Percentiles rank a stretch among this genome's conserved stretches.
These are phyloP conservation scores for Hippocampus zosterae DNA, from an alignment of 2,113 vertebrate species.

Conservation along the genomic window DNA sequence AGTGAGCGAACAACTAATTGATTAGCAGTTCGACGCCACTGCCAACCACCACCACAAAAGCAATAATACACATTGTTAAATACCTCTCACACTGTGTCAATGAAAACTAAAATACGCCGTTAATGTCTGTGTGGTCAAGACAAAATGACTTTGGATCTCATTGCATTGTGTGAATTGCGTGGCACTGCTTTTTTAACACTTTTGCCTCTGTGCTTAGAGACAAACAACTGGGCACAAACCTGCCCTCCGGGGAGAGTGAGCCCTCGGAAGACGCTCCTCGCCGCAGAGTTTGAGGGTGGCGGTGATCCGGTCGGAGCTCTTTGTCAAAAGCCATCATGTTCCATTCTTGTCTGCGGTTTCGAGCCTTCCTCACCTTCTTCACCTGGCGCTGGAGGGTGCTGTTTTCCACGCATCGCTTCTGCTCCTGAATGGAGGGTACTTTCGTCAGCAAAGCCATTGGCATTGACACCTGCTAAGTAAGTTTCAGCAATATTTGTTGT, in stretches of 20 bases:
- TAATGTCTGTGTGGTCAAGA: no score
- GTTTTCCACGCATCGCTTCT: slow-evolving; percentile 85
- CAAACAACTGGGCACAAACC: slow-evolving; percentile 70
- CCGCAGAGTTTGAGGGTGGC: slow-evolving; percentile 80
- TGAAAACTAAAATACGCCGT: no score
- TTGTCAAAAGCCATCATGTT: slow-evolving; percentile 96
- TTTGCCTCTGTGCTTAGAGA: neutral
- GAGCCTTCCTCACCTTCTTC: slow-evolving; percentile 94
- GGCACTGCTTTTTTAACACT: neutral
- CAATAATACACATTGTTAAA: no score
- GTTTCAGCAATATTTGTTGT: no score
- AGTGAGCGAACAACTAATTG: neutral
- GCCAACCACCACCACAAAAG: neutral
- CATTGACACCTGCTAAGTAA: neutral
- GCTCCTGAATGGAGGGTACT: slow-evolving; percentile 74
- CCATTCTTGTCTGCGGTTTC: slow-evolving; percentile 94
- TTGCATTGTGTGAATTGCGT: neutral
- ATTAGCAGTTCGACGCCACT: neutral
- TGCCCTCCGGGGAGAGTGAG: slow-evolving; percentile 88
- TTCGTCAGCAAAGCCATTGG: neutral
- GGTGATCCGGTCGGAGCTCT: slow-evolving; percentile 90
- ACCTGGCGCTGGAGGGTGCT: slow-evolving; percentile 86
- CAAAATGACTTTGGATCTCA: neutral
- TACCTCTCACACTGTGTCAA: no score
- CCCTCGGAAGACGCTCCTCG: slow-evolving; percentile 86